Conservation (phyloP, 2,888 invertebrate species). For the Marronus borbonicus region DNA sequence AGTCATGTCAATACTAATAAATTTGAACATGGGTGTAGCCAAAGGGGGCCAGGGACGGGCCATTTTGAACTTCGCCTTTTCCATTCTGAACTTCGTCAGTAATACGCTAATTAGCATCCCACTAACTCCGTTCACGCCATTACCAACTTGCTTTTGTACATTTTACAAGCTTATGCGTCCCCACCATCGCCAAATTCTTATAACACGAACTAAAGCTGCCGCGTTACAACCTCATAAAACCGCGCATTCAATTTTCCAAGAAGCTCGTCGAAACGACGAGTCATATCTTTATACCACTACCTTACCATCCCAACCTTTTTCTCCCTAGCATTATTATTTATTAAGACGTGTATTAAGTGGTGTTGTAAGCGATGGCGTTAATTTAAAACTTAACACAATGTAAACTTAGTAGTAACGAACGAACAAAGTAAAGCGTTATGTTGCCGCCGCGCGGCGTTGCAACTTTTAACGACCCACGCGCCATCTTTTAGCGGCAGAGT, state of each 20-base stretch:
- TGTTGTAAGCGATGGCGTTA: slow-evolving; percentile 59
- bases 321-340: slow-evolving; percentile 57
- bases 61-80: too few species aligned
- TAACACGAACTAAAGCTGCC: not conserved
- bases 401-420: slow-evolving; percentile 47
- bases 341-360: slow-evolving; percentile 63
- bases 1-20: too few species aligned
- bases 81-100: too few species aligned
- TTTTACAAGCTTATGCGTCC: too few species aligned
- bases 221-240: slow-evolving; percentile 3
- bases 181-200: too few species aligned
- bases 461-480: not conserved
- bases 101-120: too few species aligned
- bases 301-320: slow-evolving; percentile 45
- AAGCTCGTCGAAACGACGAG: slow-evolving; percentile 54
- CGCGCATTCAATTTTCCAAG: slow-evolving; percentile 54
- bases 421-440: slow-evolving; percentile 25
- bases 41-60: too few species aligned
- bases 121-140: too few species aligned
- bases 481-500: too few species aligned
- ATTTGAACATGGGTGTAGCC: too few species aligned
- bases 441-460: not conserved
- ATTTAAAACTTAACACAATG: slow-evolving; percentile 60
- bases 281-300: not conserved
- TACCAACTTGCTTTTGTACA: too few species aligned